Evolutionary conservation across 2,113 vertebrate species (phyloP).

Genomic region (Ramphastos sulfuratus): DNA sequence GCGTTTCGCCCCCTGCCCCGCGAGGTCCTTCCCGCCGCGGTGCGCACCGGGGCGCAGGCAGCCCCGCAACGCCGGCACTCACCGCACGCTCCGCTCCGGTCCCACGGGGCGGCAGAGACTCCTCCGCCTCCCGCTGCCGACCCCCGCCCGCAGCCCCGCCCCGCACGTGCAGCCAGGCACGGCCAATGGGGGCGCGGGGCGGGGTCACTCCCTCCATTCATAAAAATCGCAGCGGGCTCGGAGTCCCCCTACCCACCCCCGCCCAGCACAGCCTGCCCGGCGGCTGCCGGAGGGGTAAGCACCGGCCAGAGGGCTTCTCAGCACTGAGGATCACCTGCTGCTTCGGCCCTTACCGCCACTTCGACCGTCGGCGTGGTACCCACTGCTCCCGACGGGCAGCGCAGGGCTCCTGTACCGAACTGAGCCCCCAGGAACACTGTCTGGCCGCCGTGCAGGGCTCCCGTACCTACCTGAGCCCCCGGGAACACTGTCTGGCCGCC

Average conservation of each 20-base stretch:
- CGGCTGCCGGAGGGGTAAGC: too few relatives aligned
- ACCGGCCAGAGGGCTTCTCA: neutral
- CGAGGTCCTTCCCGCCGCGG: neutral
- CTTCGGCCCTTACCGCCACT: neutral
- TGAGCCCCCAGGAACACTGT: too few relatives aligned
- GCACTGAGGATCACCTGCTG: neutral
- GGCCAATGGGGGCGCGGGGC: neutral
- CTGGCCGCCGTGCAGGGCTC: too few relatives aligned
- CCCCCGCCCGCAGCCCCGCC: neutral
- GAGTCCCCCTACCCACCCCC: too few relatives aligned
- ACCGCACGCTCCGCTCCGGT: neutral
- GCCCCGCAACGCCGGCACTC: neutral
- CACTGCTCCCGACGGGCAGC: neutral
- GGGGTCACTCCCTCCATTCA: neutral
- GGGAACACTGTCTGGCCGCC: too few relatives aligned
- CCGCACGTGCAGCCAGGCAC: neutral
- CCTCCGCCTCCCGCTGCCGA: neutral
- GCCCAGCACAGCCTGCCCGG: too few relatives aligned
- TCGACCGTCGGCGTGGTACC: neutral
- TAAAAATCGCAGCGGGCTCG: neutral
- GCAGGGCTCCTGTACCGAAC: neutral
- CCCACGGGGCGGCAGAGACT: neutral
- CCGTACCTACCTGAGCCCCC: too few relatives aligned
- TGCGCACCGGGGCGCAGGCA: neutral
- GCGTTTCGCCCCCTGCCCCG: neutral